phyloP scores from a whole-genome alignment of 2,797 vertebrate genomes.

The Paguma larvata region DNA sequence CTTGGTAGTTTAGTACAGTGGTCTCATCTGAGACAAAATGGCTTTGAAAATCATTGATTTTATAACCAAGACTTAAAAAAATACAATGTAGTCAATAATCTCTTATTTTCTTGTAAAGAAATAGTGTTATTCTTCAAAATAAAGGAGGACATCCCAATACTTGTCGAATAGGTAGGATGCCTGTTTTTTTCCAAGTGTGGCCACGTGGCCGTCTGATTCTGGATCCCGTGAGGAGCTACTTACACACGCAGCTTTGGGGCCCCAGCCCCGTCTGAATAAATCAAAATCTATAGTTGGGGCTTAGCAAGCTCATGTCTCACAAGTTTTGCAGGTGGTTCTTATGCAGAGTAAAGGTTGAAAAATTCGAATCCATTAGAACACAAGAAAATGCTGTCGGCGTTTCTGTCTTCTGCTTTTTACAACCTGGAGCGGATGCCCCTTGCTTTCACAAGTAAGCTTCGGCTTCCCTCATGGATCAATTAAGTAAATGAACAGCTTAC shows the following conservation, averaged over 20 bases:
- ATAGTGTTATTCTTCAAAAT: background rate
- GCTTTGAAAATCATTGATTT: background rate
- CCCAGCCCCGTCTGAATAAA: background rate
- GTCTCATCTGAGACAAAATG: slow-evolving; percentile 31
- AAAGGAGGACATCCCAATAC: background rate
- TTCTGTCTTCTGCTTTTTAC: slow-evolving; percentile 47
- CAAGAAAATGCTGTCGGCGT: background rate
- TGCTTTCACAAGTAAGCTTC: slow-evolving; percentile 38
- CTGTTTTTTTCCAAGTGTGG: background rate
- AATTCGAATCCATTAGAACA: background rate
- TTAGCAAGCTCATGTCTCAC: background rate
- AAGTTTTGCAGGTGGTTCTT: background rate
- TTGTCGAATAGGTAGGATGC: background rate
- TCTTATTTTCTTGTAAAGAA: background rate
- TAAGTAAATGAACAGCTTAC: slow-evolving; percentile 31
- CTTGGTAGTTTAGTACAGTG: slow-evolving; percentile 8
- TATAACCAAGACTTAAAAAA: background rate
- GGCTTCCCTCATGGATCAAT: background rate
- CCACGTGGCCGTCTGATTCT: background rate
- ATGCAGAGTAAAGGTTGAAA: background rate
- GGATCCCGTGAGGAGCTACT: background rate
- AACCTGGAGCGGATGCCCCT: background rate
- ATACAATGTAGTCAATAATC: background rate
- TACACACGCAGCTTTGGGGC: background rate
- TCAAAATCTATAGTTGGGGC: background rate